Evolutionary conservation across 1,140 invertebrate genomes (phyloP).

Genomic region (Drosophila nigromelanica): DNA sequence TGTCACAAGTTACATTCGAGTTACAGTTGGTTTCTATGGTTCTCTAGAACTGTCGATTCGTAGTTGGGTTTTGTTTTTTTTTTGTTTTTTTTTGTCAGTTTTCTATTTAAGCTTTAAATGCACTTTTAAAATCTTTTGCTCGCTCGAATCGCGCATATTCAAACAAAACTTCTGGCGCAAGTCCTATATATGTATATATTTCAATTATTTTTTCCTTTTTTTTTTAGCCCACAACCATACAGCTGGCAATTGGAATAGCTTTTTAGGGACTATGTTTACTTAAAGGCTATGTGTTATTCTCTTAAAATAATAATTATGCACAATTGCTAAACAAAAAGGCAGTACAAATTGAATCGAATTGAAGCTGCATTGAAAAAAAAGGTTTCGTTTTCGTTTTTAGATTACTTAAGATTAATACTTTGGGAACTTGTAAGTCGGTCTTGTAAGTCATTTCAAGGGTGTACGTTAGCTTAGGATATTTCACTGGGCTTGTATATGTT

Average conservation of each 20-base stretch:
- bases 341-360: constrained; percentile 30
- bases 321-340: constrained; percentile 37
- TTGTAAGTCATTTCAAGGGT: constrained; percentile 59
- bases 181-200: constrained; percentile 25
- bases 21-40: constrained; percentile 44
- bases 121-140: constrained; percentile 36
- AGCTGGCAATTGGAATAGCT: constrained; percentile 32
- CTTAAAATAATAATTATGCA: constrained; percentile 35
- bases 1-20: constrained; percentile 77
- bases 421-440: constrained; percentile 62
- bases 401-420: constrained; percentile 73
- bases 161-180: constrained; percentile 46
- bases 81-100: neutral
- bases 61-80: neutral
- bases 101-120: constrained; percentile 36
- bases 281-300: constrained; percentile 27
- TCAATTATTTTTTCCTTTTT: neutral
- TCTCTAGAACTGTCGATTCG: constrained; percentile 1
- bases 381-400: constrained; percentile 33
- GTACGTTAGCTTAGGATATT: constrained; percentile 64
- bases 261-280: constrained; percentile 16
- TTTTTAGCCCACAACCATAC: constrained; percentile 26
- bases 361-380: constrained; percentile 52
- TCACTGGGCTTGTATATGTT: constrained; percentile 49
- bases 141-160: constrained; percentile 39